Evolutionary conservation across 2,113 vertebrate genomes (phyloP).

Genomic region (Ramphastos sulfuratus): DNA sequence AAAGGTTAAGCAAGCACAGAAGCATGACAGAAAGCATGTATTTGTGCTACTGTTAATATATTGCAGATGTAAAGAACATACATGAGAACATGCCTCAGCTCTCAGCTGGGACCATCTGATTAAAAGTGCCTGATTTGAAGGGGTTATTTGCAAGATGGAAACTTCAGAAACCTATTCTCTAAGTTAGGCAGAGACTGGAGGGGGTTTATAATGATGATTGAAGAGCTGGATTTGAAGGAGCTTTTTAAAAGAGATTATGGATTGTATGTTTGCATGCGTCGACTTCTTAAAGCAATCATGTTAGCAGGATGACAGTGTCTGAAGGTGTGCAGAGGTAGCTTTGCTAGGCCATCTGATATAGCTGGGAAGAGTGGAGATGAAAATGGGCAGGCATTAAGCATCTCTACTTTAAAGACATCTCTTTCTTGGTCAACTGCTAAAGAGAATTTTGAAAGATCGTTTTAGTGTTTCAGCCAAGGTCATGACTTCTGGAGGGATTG

Average conservation of each 20-base stretch:
- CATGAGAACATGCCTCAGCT: background rate
- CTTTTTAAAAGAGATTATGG: background rate
- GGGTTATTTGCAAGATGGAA: background rate
- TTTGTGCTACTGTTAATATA: background rate
- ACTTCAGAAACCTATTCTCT: background rate
- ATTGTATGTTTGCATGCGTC: background rate
- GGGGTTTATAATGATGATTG: background rate
- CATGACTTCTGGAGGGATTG: background rate
- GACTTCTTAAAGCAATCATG: background rate
- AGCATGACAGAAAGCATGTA: background rate
- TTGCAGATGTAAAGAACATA: background rate
- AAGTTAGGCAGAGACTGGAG: background rate
- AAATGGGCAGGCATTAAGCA: background rate
- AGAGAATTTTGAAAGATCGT: background rate
- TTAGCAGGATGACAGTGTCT: accelerated
- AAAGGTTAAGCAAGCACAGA: background rate
- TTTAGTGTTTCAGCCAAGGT: background rate
- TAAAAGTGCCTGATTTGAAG: background rate
- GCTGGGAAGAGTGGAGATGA: background rate
- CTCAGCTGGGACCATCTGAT: accelerated
- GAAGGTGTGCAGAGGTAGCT: background rate
- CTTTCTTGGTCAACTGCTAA: background rate
- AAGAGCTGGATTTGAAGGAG: background rate
- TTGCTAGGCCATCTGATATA: background rate
- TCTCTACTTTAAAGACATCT: background rate